A percentile compares a stretch with the other conserved stretches of the same genome.
These are phyloP conservation scores for Oscheius onirici DNA, from an alignment of 2,888 invertebrate genomes.

Conservation along the genomic window DNA sequence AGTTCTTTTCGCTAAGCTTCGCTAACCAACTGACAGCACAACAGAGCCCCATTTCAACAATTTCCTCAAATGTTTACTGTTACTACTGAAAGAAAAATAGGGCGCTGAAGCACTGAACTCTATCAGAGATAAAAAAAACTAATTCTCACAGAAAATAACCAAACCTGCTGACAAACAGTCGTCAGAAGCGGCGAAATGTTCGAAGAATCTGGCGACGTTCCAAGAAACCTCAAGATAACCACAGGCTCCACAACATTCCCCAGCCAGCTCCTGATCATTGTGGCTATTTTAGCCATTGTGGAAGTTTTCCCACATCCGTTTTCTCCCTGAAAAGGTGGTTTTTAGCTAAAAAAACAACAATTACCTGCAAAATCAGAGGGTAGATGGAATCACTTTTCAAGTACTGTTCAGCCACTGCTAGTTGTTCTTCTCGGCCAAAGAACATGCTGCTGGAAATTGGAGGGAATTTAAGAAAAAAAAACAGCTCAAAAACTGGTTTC, in stretches of 20 bases:
- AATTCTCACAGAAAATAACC: background rate
- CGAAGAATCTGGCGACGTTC: slow-evolving; percentile 93
- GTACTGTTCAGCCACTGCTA: slow-evolving; percentile 83
- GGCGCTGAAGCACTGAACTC: too few relatives aligned
- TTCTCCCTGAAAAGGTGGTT: slow-evolving; percentile 88
- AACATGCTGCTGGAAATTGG: slow-evolving; percentile 75
- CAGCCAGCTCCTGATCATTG: slow-evolving; percentile 54
- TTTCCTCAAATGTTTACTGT: too few relatives aligned
- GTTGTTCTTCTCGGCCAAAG: slow-evolving; percentile 88
- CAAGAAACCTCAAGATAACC: slow-evolving; percentile 89
- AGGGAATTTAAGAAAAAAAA: background rate
- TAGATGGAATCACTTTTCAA: slow-evolving; percentile 85
- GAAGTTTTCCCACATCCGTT: slow-evolving; percentile 98
- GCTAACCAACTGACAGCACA: too few relatives aligned
- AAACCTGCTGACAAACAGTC: slow-evolving; percentile 87
- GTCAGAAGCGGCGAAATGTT: slow-evolving; percentile 91
- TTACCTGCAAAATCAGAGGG: slow-evolving; percentile 79
- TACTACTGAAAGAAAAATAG: too few relatives aligned
- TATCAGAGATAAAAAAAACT: too few relatives aligned
- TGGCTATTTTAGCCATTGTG: slow-evolving; percentile 88
- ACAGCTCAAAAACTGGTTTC: too few relatives aligned
- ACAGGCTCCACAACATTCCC: slow-evolving; percentile 79
- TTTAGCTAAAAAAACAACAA: too few relatives aligned
- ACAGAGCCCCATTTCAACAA: too few relatives aligned
- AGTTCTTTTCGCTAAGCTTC: too few relatives aligned